Percentiles rank a stretch among this genome's conserved stretches.
Evolutionary conservation across 2,113 vertebrate genomes (phyloP).

Genomic region (Emydura subglobosa): DNA sequence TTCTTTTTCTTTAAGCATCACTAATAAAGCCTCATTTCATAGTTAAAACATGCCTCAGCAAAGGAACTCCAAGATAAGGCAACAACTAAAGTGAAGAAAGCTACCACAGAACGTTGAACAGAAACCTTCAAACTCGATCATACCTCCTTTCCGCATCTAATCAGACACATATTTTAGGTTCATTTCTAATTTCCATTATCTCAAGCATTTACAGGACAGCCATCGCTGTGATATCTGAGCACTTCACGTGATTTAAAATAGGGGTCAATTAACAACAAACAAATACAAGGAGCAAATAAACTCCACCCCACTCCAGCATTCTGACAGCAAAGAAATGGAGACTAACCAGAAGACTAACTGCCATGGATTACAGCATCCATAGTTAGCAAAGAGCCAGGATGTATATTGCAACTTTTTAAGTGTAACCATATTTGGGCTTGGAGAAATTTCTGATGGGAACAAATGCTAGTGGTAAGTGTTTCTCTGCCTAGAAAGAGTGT

Average conservation of each 20-base stretch:
- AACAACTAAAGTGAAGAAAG: constrained; percentile 9
- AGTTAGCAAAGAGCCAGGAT: not conserved
- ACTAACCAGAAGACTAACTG: not conserved
- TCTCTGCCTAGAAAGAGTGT: not conserved
- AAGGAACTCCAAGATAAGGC: not conserved
- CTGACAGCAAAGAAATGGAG: not conserved
- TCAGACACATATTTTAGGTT: not conserved
- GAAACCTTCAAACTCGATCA: not conserved
- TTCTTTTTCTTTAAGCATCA: not conserved
- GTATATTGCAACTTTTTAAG: not conserved
- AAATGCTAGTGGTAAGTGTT: too few relatives aligned
- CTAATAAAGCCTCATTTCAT: not conserved
- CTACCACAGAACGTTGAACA: not conserved
- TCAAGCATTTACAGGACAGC: not conserved
- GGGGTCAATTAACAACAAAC: not conserved
- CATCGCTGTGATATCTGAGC: not conserved
- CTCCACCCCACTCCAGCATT: not conserved
- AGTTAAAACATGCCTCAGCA: too few relatives aligned
- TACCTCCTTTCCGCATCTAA: not conserved
- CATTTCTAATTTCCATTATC: not conserved
- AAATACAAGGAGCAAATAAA: not conserved
- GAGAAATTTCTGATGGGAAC: not conserved
- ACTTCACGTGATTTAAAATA: not conserved
- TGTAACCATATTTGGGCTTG: not conserved
- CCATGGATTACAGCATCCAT: not conserved